A percentile compares a stretch with the other conserved stretches of the same genome.
These are phyloP conservation scores for Mus caroli DNA, from an alignment of 2,797 vertebrate genomes.

Conservation along the genomic window DNA sequence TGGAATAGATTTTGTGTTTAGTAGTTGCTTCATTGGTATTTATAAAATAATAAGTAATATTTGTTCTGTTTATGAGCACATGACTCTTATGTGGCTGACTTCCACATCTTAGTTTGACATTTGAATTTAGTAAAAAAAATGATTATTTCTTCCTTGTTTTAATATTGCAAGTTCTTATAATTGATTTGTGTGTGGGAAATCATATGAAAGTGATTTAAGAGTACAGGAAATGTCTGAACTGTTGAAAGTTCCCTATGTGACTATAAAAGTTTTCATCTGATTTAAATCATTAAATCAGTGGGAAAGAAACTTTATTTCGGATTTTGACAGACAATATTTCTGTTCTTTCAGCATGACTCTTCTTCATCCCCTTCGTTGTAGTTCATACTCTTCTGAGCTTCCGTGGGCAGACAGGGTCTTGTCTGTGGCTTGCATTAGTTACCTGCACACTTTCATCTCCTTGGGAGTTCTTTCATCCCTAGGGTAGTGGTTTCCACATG, in stretches of 20 bases:
- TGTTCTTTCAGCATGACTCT: neutral
- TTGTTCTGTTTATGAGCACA: neutral
- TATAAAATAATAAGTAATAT: neutral
- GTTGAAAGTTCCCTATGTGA: neutral
- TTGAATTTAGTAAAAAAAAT: neutral
- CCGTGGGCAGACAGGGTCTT: neutral
- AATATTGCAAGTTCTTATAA: neutral
- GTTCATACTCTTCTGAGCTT: neutral
- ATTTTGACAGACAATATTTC: neutral
- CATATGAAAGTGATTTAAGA: neutral
- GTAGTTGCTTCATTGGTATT: neutral
- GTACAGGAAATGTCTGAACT: neutral
- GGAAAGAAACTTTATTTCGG: slow-evolving; percentile 2
- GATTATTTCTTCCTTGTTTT: neutral
- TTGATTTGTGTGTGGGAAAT: neutral
- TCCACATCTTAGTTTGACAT: neutral
- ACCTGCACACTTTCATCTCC: neutral
- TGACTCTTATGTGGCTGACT: neutral
- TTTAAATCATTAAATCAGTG: neutral
- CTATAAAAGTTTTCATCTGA: neutral
- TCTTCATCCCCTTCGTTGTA: neutral
- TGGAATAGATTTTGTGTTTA: neutral
- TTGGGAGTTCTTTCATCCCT: neutral
- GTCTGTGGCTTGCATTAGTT: neutral
- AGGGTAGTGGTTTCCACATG: neutral